Base-by-base conservation (phyloP, 2,797 vertebrate species). In the Eulemur rubriventer region DNA sequence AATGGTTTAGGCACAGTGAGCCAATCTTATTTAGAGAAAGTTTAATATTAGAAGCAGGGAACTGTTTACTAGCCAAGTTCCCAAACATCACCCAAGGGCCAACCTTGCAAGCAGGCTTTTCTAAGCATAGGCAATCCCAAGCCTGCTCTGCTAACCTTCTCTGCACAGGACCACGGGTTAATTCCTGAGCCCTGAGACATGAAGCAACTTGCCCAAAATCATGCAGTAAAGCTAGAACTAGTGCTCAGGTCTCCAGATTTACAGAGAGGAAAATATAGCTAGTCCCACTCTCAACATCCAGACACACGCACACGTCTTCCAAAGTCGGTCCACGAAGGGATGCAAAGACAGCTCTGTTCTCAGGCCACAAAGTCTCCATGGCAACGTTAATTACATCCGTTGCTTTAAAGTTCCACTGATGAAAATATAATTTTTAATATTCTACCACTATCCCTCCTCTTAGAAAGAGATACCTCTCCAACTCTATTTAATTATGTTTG, bases 401-500 rank as follows among this genome's bases (percentile, higher is more conserved):
- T n/a, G 28, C 87, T 90, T 84, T 7, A 75, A 95, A 86, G 41
- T 86, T 78, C 96, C 82, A 72, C 81, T 55, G 65, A 89, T 28
- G 14, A 28, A 75, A 87, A 85, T 85, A 72, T n/a, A 55, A 91
- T 87, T 80, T 96, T 93, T 81, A 95, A 95, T 94, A 93, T 89
- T 41, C 73, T 75, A 92, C 65, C 55, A 52, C 43, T 46, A 50
- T 83, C 63, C 35, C 7, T 73, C 38, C 80, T 91, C 65, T 97
- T 89, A 92, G 81, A 89, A 89, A 94, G 59, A 95, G 28, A 78
- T 16, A 93, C 22, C 20, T 81, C 69, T 91, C 78, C 43, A 69
- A 72, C 48, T 91, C 89, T 67, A 67, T 73, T 93, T 95, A 93
- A 95, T 91, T 95, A 65, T 59, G 95, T 97, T 57, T 96, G 61